A percentile compares a stretch with the other conserved stretches of the same genome.
Conservation (phyloP, 2,888 invertebrate species). For the Pristionchus fissidentatus region DNA sequence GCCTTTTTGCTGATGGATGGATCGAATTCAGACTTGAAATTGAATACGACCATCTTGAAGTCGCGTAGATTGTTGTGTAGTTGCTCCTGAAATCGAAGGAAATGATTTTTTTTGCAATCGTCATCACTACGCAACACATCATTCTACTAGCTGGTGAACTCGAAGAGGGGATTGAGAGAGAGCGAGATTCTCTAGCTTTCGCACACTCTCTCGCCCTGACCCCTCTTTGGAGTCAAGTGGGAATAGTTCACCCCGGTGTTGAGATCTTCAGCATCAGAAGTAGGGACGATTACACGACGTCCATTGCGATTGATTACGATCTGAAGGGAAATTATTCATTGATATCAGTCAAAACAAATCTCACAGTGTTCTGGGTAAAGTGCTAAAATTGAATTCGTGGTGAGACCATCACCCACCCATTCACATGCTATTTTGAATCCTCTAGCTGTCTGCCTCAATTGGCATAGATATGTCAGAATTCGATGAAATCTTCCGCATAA, state of each 20-base stretch:
- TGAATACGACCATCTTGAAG: slow-evolving; percentile 34
- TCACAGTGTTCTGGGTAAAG: neutral
- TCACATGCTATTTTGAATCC: too few species aligned
- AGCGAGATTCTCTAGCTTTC: too few species aligned
- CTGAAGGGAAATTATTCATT: too few species aligned
- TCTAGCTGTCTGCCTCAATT: too few species aligned
- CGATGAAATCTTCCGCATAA: neutral
- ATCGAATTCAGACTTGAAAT: slow-evolving; percentile 36
- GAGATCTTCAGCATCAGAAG: slow-evolving; percentile 15
- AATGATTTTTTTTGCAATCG: too few species aligned
- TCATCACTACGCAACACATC: too few species aligned
- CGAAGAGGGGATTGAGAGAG: too few species aligned
- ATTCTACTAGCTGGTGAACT: too few species aligned
- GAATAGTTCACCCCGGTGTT: neutral
- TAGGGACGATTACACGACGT: neutral
- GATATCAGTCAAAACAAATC: neutral
- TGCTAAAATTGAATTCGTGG: too few species aligned
- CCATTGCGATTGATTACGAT: slow-evolving; percentile 21
- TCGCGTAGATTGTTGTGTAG: slow-evolving; percentile 37
- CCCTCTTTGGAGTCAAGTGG: too few species aligned
- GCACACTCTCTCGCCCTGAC: too few species aligned
- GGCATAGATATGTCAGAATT: neutral
- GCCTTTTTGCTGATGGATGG: neutral
- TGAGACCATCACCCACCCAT: too few species aligned
- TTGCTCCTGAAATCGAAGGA: slow-evolving; percentile 37